These are phyloP conservation scores for Hyposmocoma kahamanoa DNA, from an alignment of 1,140 invertebrate genomes.

Conservation along the genomic window DNA sequence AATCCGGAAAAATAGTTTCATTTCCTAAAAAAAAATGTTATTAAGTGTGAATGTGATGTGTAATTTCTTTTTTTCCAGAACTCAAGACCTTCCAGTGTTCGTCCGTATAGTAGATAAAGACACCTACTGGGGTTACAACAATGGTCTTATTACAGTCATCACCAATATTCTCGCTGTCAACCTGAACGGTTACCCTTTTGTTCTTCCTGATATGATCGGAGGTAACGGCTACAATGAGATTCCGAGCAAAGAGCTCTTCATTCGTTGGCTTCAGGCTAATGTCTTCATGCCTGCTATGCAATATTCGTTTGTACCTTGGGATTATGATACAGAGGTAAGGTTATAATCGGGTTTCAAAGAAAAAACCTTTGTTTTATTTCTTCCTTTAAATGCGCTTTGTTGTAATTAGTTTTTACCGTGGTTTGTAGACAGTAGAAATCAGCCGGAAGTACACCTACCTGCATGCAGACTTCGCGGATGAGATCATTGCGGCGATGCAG, in stretches of 20 bases:
- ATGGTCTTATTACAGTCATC: conserved; percentile 83
- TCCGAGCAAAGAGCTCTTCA: conserved; percentile 82
- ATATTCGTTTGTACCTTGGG: conserved; percentile 89
- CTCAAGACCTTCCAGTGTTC: conserved; percentile 83
- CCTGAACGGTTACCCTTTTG: conserved; percentile 85
- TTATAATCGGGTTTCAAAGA: not conserved
- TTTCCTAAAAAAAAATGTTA: no score
- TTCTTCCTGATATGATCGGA: conserved; percentile 92
- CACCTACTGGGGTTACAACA: conserved; percentile 82
- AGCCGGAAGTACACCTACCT: conserved; percentile 78
- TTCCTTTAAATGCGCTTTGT: not conserved
- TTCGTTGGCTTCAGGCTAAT: conserved; percentile 89
- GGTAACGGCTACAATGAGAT: conserved; percentile 80
- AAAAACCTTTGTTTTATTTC: not conserved
- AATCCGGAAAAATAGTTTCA: no score
- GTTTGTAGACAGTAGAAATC: conserved; percentile 77
- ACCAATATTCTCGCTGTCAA: conserved; percentile 85
- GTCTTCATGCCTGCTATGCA: conserved; percentile 89
- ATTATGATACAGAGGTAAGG: conserved; percentile 81
- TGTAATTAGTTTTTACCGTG: conserved; percentile 4
- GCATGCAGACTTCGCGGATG: conserved; percentile 76
- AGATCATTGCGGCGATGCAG: conserved; percentile 75
- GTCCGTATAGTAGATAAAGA: conserved; percentile 89
- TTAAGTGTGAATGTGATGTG: not conserved
- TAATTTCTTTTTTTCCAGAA: conserved; percentile 43